These are phyloP conservation scores for Alentia gelatinosa DNA, from an alignment of 2,888 invertebrate genomes.

Conservation along the genomic window DNA sequence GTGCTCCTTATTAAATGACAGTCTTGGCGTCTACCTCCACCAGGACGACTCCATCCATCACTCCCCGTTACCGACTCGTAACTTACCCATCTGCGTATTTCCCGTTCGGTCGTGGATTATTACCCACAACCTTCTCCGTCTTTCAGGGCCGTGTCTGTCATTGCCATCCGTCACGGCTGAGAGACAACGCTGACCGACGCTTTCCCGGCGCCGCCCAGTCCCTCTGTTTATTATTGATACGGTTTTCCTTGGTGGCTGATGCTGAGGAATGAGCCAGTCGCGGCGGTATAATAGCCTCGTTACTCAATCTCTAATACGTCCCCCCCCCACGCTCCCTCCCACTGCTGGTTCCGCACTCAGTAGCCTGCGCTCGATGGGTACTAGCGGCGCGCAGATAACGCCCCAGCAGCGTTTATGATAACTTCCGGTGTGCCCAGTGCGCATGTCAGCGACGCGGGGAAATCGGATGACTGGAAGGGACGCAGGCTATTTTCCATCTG, in stretches of 20 bases:
- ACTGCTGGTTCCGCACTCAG: too few species aligned
- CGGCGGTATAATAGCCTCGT: background rate
- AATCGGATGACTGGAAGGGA: background rate
- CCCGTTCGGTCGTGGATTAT: too few species aligned
- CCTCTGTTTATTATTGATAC: background rate
- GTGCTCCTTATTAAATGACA: too few species aligned
- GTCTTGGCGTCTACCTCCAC: too few species aligned
- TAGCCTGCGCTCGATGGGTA: background rate
- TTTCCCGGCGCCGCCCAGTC: background rate
- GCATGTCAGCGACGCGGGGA: conserved; percentile 36
- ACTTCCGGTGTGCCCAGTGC: conserved; percentile 40
- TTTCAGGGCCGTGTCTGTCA: too few species aligned
- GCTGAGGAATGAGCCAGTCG: background rate
- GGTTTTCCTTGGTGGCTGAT: background rate
- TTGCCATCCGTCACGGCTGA: background rate
- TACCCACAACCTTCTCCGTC: too few species aligned
- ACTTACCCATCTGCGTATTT: too few species aligned
- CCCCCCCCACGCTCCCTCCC: background rate
- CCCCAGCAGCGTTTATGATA: background rate
- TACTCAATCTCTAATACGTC: background rate
- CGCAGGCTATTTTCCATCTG: too few species aligned
- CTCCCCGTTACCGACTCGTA: too few species aligned
- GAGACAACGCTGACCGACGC: background rate
- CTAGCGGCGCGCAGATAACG: background rate
- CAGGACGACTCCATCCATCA: too few species aligned